A percentile compares a stretch with the other conserved stretches of the same genome.
These are phyloP conservation scores for Gouania willdenowi DNA, from an alignment of 2,797 vertebrate genomes.

Conservation along the genomic window DNA sequence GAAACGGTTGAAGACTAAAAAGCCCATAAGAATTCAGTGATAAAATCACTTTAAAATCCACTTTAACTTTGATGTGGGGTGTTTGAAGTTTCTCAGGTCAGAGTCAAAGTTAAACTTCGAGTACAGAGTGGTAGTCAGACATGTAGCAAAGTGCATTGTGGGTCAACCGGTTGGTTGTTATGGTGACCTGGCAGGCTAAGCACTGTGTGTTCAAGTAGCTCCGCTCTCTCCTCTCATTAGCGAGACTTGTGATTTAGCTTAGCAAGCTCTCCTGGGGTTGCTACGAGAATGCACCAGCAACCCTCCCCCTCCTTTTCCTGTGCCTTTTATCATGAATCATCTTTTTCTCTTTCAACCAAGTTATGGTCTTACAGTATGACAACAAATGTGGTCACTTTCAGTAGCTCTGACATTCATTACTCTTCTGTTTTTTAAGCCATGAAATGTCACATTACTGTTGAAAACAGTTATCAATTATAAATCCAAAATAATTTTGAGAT, in stretches of 20 bases:
- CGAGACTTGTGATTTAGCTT: conserved; percentile 79
- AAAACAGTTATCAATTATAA: too few species aligned
- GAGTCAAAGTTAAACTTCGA: conserved; percentile 29
- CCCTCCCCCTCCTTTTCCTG: neutral
- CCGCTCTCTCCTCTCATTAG: conserved; percentile 73
- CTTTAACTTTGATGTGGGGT: conserved; percentile 4
- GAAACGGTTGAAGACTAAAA: conserved; percentile 1
- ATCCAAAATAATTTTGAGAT: too few species aligned
- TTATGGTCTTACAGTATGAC: conserved; percentile 39
- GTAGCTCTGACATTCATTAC: conserved; percentile 3
- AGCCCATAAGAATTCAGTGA: too few species aligned
- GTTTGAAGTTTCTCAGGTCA: conserved; percentile 7
- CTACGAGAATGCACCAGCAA: conserved; percentile 37
- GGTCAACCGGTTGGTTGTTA: conserved; percentile 76
- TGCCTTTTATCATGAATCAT: conserved; percentile 38
- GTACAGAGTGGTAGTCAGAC: conserved; percentile 46
- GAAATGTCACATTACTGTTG: too few species aligned
- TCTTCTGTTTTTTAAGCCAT: too few species aligned
- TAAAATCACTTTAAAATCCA: too few species aligned
- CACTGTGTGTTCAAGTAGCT: conserved; percentile 58
- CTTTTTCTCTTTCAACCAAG: conserved; percentile 26
- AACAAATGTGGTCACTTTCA: conserved; percentile 13
- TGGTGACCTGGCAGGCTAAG: conserved; percentile 73
- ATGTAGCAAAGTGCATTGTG: conserved; percentile 74
- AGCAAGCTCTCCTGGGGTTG: conserved; percentile 58